A percentile compares a stretch with the other conserved stretches of the same genome.
phyloP scores from a whole-genome alignment of 1,140 invertebrate species.

The Pseudachorutes palmiensis region DNA sequence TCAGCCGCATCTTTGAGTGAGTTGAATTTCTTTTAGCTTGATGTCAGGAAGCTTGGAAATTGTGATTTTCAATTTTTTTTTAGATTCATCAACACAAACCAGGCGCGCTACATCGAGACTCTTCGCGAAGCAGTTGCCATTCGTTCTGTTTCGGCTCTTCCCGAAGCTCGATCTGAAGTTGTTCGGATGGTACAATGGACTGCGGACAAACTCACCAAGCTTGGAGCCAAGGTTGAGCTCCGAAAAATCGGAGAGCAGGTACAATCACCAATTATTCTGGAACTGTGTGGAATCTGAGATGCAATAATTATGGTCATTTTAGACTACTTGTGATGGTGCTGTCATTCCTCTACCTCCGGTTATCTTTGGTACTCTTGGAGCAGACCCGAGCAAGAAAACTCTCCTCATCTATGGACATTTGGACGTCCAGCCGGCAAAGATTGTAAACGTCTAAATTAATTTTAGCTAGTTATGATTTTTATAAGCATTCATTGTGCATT shows the following conservation, averaged over 20 bases:
- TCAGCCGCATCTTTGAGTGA: too few relatives aligned
- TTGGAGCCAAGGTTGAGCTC: slow-evolving; percentile 6
- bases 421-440: slow-evolving; percentile 90
- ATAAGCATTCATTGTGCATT: neutral
- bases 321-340: slow-evolving; percentile 61
- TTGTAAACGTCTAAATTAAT: slow-evolving; percentile 40
- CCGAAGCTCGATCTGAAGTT: slow-evolving; percentile 66
- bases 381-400: slow-evolving; percentile 79
- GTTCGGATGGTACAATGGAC: slow-evolving; percentile 64
- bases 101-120: slow-evolving; percentile 64
- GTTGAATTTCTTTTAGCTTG: too few relatives aligned
- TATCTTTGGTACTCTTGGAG: slow-evolving; percentile 73
- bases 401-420: slow-evolving; percentile 93
- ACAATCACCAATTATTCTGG: neutral
- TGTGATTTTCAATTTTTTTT: too few relatives aligned
- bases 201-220: slow-evolving; percentile 55
- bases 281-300: neutral
- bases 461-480: slow-evolving; percentile 7
- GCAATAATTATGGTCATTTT: slow-evolving; percentile 30
- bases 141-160: slow-evolving; percentile 87
- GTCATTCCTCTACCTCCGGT: slow-evolving; percentile 75
- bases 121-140: slow-evolving; percentile 84
- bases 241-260: slow-evolving; percentile 15
- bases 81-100: slow-evolving; percentile 71
- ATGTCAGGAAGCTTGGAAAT: too few relatives aligned